Conservation (phyloP, 2,113 vertebrate species). For the Cavia aperea region DNA sequence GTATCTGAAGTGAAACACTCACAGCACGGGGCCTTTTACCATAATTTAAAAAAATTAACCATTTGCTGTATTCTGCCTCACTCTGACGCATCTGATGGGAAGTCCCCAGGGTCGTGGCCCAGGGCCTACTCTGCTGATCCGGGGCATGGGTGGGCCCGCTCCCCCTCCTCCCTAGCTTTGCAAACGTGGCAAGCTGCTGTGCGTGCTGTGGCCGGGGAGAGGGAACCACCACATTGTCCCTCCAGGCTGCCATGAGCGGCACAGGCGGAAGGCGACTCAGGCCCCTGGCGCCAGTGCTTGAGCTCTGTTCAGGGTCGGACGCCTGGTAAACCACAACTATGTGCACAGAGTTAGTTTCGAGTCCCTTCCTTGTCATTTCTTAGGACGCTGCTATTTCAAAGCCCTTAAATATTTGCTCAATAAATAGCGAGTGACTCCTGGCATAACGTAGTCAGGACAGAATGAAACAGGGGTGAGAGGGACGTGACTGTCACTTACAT, state of each 20-base stretch:
- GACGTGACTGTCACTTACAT: background rate
- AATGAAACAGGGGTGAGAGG: background rate
- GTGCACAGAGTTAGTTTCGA: background rate
- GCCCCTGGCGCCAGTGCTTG: fast-evolving
- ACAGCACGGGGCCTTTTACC: background rate
- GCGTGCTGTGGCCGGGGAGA: background rate
- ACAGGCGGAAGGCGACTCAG: too few relatives aligned
- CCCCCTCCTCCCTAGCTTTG: background rate
- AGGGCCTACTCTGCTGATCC: background rate
- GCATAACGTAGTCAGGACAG: background rate
- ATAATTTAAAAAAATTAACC: background rate
- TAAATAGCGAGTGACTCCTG: background rate
- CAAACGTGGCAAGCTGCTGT: background rate
- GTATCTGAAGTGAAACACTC: background rate
- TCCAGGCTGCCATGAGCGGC: background rate
- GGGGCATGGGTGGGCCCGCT: too few relatives aligned
- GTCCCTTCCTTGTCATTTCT: background rate
- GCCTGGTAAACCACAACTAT: background rate
- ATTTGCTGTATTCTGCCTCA: background rate
- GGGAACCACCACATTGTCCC: fast-evolving
- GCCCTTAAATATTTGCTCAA: background rate
- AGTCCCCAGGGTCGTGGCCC: background rate
- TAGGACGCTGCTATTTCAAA: background rate
- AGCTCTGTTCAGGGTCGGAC: background rate
- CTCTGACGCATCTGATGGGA: background rate